phyloP scores from a whole-genome alignment of 2,113 vertebrate genomes.

The Clinocottus analis region DNA sequence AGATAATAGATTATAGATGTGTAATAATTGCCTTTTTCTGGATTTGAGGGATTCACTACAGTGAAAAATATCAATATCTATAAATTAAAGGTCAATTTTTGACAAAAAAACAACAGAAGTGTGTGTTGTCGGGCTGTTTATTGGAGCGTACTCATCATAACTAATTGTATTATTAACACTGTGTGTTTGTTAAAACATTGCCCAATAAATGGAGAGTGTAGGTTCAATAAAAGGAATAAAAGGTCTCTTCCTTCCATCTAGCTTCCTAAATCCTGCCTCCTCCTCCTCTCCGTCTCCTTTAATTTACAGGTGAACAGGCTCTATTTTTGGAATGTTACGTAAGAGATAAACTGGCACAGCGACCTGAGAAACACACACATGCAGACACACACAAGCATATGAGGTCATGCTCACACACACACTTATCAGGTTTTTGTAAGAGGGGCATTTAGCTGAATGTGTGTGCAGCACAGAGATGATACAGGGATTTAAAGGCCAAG shows the following conservation, averaged over 20 bases:
- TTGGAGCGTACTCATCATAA: no score
- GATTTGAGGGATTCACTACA: no score
- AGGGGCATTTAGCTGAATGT: constrained; percentile 19
- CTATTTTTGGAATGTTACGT: constrained; percentile 67
- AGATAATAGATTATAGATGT: not conserved
- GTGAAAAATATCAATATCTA: no score
- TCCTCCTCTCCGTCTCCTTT: constrained; percentile 14
- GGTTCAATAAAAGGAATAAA: not conserved
- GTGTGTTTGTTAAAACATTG: not conserved
- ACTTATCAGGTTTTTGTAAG: constrained; percentile 22
- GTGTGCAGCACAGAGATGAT: constrained; percentile 27
- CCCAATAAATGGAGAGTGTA: not conserved
- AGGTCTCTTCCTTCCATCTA: not conserved
- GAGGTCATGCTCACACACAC: constrained; percentile 7
- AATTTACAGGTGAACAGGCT: constrained; percentile 64
- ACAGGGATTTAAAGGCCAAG: constrained; percentile 41
- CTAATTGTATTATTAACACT: no score
- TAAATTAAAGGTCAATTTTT: no score
- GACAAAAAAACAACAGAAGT: no score
- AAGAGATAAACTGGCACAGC: constrained; percentile 60
- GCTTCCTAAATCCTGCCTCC: not conserved
- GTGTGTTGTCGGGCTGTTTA: no score
- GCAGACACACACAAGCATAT: constrained; percentile 20
- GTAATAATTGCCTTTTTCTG: not conserved
- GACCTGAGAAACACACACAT: constrained; percentile 44